Base-by-base conservation (phyloP, 1,140 invertebrate species). In the Ganaspis sp. region DNA sequence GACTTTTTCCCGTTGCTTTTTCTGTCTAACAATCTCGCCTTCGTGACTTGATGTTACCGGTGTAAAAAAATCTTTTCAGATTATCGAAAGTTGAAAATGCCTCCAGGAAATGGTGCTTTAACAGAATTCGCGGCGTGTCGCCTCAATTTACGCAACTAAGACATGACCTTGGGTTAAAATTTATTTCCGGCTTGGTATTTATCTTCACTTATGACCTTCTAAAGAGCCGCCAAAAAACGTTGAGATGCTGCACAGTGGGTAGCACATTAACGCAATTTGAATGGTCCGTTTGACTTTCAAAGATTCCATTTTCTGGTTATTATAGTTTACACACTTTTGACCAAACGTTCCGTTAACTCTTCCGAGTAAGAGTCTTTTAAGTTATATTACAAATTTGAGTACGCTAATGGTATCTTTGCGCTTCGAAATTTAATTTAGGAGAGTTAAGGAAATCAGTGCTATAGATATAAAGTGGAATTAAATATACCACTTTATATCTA, bases 141-240 rank as follows among this genome's bases (percentile, higher is more conserved):
- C 23, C 58, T 64, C 23, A 29, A 64, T 64, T 64, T 64, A 64
- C 58, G 23, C 23, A 64, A 64, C 23, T 23, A 15, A 64, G 11
- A 64, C 23, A 29, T 64, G 58, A 64, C 58, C 58, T 64, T 64
- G 23, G 2, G 58, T 29, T 29, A 29, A 29, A 64, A 64, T 64
- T 64, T 64, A 64, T 64, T 64, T 64, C 58, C 12, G 23, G 23
- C 23, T 17, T 49, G 4, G 58, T 29, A 6, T 64, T 64, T 64
- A 64, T 64, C 58, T 64, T 64, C 15, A 64, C 58, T 64, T 29
- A 29, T 34, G 58, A n/a, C 58, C 23, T 64, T 58, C 54, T n/a
- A 64, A 64, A n/a, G 26, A 29, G 58, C 58, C 58, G 58, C 11
- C 58, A 29, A 29, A 29, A 64, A 49, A 34, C 26, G 23, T 29